phyloP scores from a whole-genome alignment of 64 coral and sea anemone genomes.

The Pocillopora damicornis region DNA sequence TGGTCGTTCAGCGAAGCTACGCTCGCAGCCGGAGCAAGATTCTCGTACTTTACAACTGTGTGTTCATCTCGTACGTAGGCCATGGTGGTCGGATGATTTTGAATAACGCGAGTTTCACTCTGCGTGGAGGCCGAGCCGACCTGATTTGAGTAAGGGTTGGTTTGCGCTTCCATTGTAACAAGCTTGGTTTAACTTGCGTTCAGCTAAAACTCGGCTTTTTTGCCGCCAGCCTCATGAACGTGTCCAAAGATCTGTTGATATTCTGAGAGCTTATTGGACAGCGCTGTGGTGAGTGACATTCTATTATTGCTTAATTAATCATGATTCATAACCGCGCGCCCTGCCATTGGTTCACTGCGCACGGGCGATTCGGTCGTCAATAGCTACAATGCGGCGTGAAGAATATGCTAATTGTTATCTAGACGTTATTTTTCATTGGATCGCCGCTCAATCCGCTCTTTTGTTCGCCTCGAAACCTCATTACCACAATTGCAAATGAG shows the following conservation, averaged over 20 bases:
- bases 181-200: conserved; percentile 83
- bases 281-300: conserved; percentile 93
- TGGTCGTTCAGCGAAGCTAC: conserved; percentile 55
- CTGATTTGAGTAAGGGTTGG: conserved; percentile 71
- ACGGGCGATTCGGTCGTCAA: conserved; percentile 58
- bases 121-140: conserved; percentile 71
- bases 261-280: conserved; percentile 91
- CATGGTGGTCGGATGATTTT: conserved; percentile 85
- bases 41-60: conserved; percentile 74
- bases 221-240: conserved; percentile 93
- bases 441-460: conserved; percentile 69
- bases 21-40: conserved; percentile 50
- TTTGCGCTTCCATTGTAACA: conserved; percentile 88
- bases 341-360: conserved; percentile 68
- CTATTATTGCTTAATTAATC: conserved; percentile 99
- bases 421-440: conserved; percentile 69
- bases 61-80: conserved; percentile 84
- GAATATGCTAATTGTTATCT: conserved; percentile 94
- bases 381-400: conserved; percentile 67
- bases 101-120: conserved; percentile 77
- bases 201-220: conserved; percentile 76
- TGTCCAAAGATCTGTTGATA: conserved; percentile 95
- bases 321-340: conserved; percentile 68
- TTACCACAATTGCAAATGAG: conserved; percentile 99
- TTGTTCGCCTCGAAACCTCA: conserved; percentile 91